phyloP scores from a whole-genome alignment of 2,888 invertebrate genomes.

The Lasioglossum vierecki region DNA sequence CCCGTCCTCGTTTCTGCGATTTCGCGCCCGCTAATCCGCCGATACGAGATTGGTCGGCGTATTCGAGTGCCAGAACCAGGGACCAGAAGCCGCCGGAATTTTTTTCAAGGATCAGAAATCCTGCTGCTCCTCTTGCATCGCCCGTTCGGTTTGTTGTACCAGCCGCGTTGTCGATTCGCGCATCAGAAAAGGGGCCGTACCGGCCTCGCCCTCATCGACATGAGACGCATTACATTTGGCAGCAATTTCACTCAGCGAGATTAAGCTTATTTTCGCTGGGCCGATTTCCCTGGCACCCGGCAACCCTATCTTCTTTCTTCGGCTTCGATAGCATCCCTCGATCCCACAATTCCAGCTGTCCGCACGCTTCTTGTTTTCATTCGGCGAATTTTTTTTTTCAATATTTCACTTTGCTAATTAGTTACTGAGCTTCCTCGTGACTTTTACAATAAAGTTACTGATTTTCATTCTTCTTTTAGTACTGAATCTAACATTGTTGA shows the following conservation, averaged over 20 bases:
- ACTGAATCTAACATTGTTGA: not conserved
- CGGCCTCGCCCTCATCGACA: conserved; percentile 62
- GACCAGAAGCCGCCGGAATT: not conserved
- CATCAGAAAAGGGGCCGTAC: conserved; percentile 28
- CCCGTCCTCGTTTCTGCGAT: conserved; percentile 41
- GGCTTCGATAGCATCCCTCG: not conserved
- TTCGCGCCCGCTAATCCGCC: conserved; percentile 75
- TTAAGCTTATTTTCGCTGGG: conserved; percentile 82
- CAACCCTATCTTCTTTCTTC: conserved; percentile 31
- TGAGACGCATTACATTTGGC: conserved; percentile 82
- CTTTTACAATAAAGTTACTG: not conserved
- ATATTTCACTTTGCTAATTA: not conserved
- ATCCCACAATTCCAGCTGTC: conserved; percentile 20
- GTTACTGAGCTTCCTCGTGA: not conserved
- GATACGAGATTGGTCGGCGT: conserved; percentile 65
- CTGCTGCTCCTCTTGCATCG: not conserved
- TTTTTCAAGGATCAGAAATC: not conserved
- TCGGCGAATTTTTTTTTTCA: not conserved
- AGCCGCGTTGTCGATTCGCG: conserved; percentile 46
- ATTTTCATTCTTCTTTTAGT: not conserved
- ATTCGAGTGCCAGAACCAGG: conserved; percentile 1
- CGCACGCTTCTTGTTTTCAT: not conserved
- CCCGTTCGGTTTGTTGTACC: conserved; percentile 16
- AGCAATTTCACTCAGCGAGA: conserved; percentile 82
- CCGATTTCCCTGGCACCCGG: conserved; percentile 66